Base-by-base conservation (phyloP, 2,888 invertebrate genomes). In the Ornithoptera alexandrae region DNA sequence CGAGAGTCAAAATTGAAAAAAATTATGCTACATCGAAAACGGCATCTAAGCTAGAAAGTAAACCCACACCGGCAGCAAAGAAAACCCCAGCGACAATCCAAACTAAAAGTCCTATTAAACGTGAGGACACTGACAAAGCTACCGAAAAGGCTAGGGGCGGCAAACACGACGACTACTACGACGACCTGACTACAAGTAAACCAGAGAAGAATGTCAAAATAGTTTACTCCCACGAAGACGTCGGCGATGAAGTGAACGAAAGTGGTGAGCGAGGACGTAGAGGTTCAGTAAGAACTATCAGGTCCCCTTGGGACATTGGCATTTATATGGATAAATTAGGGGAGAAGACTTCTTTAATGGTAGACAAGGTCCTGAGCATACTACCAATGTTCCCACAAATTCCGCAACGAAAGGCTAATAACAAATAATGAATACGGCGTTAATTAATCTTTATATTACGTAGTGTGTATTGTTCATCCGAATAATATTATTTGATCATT, bases 341-440 rank as follows among this genome's bases (percentile, higher is more conserved):
- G 18, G 79, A 83, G 18, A 83, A 80, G 71, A 73, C 78, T 53
- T 71, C 79, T 5, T 68, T 71, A 39, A 56, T 79, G 3, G 72
- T 81, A 67, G 69, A 78, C 1, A 86, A 83, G 72, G 66, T 82
- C 39, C 71, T 86, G 8, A 78, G 79, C 61, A 79, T 82, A 69
- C 75, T 86, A 56, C 87, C 87, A 5, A 80, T 87, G 79, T 87
- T 87, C 66, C 86, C 86, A 20, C 78, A 80, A 73, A 65, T 82
- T n/a, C 79, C 74, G n/a, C 71, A 65, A 50, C 24, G 70, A 42
- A 74, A 74, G 69, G 30, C 69, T 62, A 62, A 71, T 39, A 62
- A 69, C 12, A 61, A 61, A 18, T 61, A 61, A 61, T 18, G 53
- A 53, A 5, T 1, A 18, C 53, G 53, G 53, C 53, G 8, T 53